Conservation (phyloP, 2,113 vertebrate genomes). For the Oreochromis spilurus region DNA sequence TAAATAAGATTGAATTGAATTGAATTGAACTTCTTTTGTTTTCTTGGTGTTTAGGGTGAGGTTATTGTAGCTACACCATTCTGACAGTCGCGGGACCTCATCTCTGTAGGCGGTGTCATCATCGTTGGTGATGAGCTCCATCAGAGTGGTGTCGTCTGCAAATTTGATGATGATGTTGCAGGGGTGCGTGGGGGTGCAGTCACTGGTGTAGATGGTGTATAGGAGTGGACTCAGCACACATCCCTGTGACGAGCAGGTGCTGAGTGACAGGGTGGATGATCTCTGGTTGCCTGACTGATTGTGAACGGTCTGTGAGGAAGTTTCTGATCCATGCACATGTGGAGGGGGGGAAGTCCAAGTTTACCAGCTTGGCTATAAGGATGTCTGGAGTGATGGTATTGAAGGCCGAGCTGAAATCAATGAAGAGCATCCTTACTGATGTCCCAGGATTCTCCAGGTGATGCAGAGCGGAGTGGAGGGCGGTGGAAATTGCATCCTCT, state of each 20-base stretch:
- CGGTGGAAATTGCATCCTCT: neutral
- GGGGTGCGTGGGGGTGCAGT: too few species aligned
- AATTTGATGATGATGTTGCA: too few species aligned
- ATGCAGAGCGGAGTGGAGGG: neutral
- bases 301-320: neutral
- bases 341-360: neutral
- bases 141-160: too few species aligned
- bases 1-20: too few species aligned
- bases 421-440: neutral
- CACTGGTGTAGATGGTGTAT: neutral
- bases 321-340: neutral
- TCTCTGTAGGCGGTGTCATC: accelerated
- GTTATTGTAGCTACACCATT: too few species aligned
- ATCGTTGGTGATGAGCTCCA: neutral
- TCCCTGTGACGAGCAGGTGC: too few species aligned
- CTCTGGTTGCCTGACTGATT: neutral
- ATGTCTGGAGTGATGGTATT: neutral
- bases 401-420: neutral
- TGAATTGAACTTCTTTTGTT: neutral
- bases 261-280: too few species aligned
- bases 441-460: neutral
- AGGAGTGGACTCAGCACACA: neutral
- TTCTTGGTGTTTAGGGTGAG: neutral
- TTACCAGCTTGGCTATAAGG: neutral
- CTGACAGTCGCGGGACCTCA: too few species aligned